A percentile compares a stretch with the other conserved stretches of the same genome.
Evolutionary conservation across 92 coral and sea anemone species (phyloP).

Genomic region (Scolanthus callimorphus): DNA sequence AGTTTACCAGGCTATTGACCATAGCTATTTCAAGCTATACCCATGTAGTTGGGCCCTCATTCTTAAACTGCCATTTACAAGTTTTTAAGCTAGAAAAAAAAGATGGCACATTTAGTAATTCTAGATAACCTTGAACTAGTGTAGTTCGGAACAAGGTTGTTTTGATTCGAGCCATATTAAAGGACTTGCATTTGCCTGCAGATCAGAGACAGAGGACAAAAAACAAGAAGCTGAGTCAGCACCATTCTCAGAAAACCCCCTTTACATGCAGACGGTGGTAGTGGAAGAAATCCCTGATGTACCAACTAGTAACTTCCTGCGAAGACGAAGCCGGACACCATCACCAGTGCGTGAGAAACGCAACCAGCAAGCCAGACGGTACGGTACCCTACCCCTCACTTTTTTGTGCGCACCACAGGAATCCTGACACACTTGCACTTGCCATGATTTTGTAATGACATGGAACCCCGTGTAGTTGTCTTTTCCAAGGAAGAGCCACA

Average conservation of each 20-base stretch:
- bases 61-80: too few species aligned
- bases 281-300: slow-evolving; percentile 79
- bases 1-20: too few species aligned
- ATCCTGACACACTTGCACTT: neutral
- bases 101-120: too few species aligned
- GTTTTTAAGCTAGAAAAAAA: too few species aligned
- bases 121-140: too few species aligned
- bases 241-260: slow-evolving; percentile 32
- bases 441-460: neutral
- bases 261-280: slow-evolving; percentile 44
- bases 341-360: slow-evolving; percentile 83
- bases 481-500: too few species aligned
- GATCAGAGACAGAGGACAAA: slow-evolving; percentile 36
- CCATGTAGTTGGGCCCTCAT: too few species aligned
- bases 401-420: neutral
- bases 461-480: too few species aligned
- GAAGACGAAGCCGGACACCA: slow-evolving; percentile 97
- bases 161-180: too few species aligned
- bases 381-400: neutral
- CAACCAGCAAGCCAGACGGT: slow-evolving; percentile 31
- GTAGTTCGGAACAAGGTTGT: too few species aligned
- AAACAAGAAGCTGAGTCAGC: slow-evolving; percentile 22
- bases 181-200: too few species aligned
- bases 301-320: slow-evolving; percentile 79
- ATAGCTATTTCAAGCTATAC: too few species aligned